Evolutionary conservation across 2,888 invertebrate genomes (phyloP).

Genomic region (Ormyrus thymus): DNA sequence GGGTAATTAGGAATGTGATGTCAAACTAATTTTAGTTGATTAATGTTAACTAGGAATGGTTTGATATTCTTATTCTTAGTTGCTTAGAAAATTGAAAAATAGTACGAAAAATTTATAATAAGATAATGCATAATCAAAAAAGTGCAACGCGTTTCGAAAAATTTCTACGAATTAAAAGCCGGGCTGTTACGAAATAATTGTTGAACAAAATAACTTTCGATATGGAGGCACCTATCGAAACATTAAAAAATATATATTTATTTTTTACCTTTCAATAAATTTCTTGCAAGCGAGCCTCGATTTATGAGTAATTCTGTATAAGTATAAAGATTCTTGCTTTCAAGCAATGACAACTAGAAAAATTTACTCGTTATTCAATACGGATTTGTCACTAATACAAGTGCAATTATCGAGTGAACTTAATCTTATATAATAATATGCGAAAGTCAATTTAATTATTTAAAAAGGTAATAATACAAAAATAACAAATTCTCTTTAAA

Average conservation of each 20-base stretch:
- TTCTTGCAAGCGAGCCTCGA: background rate
- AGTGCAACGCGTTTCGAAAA: slow-evolving; percentile 40
- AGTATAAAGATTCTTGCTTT: too few relatives aligned
- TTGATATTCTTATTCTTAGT: too few relatives aligned
- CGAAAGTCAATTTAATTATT: too few relatives aligned
- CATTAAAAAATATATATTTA: slow-evolving; percentile 38
- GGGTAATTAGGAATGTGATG: slow-evolving; percentile 23
- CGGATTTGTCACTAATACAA: too few relatives aligned
- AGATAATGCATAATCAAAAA: slow-evolving; percentile 36
- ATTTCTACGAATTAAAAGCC: slow-evolving; percentile 30
- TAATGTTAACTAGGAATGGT: too few relatives aligned
- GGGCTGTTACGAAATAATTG: slow-evolving; percentile 45
- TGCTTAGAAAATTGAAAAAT: slow-evolving; percentile 14
- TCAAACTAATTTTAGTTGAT: too few relatives aligned
- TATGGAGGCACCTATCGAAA: slow-evolving; percentile 24
- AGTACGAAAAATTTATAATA: slow-evolving; percentile 7
- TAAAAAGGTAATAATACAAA: too few relatives aligned
- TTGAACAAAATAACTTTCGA: slow-evolving; percentile 30
- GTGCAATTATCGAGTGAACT: too few relatives aligned
- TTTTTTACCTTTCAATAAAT: slow-evolving; percentile 42
- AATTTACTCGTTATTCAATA: too few relatives aligned
- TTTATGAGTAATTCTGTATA: background rate
- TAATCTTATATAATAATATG: too few relatives aligned
- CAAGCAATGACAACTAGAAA: too few relatives aligned
- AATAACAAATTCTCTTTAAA: too few relatives aligned